Evolutionary conservation across 2,113 vertebrate species (phyloP).

Genomic region (Ellobius talpinus): DNA sequence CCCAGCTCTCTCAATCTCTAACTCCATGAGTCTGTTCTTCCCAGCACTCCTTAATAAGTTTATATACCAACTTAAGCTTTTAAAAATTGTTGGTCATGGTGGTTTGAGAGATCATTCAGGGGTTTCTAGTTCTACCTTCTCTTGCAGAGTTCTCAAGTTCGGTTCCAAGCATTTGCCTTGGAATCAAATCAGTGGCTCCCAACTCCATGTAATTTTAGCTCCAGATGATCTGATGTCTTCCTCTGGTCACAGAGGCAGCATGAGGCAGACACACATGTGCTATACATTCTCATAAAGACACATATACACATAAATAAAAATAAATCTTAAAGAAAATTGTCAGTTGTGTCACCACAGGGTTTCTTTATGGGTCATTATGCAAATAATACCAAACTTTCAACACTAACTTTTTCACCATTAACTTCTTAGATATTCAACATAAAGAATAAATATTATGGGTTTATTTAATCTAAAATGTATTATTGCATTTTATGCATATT

Average conservation of each 20-base stretch:
- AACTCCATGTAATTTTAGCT: background rate
- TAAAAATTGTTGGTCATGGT: background rate
- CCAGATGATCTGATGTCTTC: background rate
- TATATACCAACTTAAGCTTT: constrained; percentile 52
- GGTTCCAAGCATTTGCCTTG: background rate
- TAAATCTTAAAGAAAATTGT: background rate
- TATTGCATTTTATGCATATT: background rate
- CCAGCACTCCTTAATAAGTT: too few relatives aligned
- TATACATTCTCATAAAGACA: background rate
- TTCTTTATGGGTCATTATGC: constrained; percentile 2
- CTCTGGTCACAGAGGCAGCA: background rate
- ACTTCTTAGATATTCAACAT: constrained; percentile 42
- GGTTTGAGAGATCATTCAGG: background rate
- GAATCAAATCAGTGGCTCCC: background rate
- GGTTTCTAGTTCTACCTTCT: background rate
- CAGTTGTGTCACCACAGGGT: constrained; percentile 23
- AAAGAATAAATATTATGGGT: constrained; percentile 41
- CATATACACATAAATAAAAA: background rate
- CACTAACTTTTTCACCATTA: background rate
- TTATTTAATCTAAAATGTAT: background rate
- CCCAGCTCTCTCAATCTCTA: too few relatives aligned
- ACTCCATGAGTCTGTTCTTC: too few relatives aligned
- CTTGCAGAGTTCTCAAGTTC: background rate
- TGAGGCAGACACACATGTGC: background rate
- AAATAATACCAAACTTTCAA: constrained; percentile 61